Conservation (phyloP, 2,888 invertebrate genomes). For the Drosophila affinis region DNA sequence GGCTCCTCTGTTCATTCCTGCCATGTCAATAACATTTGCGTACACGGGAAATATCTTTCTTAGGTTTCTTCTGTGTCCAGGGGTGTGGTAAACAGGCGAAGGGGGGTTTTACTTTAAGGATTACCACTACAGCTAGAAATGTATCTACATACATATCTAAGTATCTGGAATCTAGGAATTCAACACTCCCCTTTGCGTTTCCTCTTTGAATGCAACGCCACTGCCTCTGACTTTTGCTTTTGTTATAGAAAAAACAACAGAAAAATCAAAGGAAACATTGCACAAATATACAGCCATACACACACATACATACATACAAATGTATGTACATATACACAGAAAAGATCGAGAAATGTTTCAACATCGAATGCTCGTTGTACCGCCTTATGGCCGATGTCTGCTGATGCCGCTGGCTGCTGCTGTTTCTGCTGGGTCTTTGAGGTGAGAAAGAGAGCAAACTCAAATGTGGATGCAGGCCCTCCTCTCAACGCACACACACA, state of each 20-base stretch:
- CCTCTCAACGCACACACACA: conserved; percentile 11
- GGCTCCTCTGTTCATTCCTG: neutral
- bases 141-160: too few relatives aligned
- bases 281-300: conserved; percentile 30
- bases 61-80: conserved; percentile 13
- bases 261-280: conserved; percentile 43
- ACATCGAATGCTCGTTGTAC: too few relatives aligned
- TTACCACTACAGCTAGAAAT: neutral
- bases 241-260: conserved; percentile 38
- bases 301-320: conserved; percentile 1
- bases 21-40: conserved; percentile 75
- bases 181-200: too few relatives aligned
- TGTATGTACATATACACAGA: conserved; percentile 6
- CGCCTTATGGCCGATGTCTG: conserved; percentile 46
- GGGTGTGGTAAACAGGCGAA: conserved; percentile 28
- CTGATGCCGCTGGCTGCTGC: conserved; percentile 21
- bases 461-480: conserved; percentile 36
- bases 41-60: conserved; percentile 24
- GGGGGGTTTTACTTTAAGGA: neutral
- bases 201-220: neutral
- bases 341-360: conserved; percentile 7
- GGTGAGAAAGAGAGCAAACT: conserved; percentile 62
- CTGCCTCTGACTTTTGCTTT: conserved; percentile 18
- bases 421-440: conserved; percentile 40
- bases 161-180: too few relatives aligned